These are phyloP conservation scores for Notechis scutatus DNA, from an alignment of 2,113 vertebrate species.

Conservation along the genomic window DNA sequence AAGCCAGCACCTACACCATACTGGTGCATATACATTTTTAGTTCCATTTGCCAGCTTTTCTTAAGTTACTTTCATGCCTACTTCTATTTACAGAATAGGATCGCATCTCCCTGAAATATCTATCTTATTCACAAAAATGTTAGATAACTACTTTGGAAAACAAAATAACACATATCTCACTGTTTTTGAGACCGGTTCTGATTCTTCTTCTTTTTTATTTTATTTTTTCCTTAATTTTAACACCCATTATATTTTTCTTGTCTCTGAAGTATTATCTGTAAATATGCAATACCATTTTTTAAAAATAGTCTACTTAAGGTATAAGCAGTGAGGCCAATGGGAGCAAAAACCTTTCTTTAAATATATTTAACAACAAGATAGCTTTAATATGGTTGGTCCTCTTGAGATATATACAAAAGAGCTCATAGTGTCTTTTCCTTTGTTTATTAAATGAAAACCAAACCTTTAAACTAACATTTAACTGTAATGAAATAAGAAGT, in stretches of 20 bases:
- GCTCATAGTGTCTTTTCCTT: not conserved
- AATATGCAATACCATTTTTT: not conserved
- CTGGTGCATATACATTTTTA: not conserved
- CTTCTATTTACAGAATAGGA: not conserved
- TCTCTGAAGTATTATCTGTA: not conserved
- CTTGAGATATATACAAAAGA: not conserved
- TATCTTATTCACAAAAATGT: not conserved
- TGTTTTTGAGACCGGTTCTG: not conserved
- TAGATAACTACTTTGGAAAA: not conserved
- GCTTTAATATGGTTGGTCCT: constrained; percentile 4
- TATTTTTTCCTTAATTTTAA: not conserved
- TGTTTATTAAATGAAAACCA: constrained; percentile 17
- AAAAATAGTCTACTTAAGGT: not conserved
- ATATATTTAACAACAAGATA: not conserved
- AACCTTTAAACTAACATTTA: constrained; percentile 7
- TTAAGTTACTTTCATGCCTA: not conserved
- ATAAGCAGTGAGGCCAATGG: not conserved
- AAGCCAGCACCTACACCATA: too few relatives aligned
- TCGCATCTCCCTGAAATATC: not conserved
- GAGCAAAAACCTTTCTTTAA: not conserved
- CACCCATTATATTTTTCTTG: not conserved
- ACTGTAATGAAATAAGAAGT: not conserved
- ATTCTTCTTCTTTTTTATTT: not conserved
- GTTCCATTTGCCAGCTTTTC: not conserved
- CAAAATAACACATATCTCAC: not conserved